Evolutionary conservation across 2,113 vertebrate species (phyloP).

Genomic region (Halichoeres trimaculatus): DNA sequence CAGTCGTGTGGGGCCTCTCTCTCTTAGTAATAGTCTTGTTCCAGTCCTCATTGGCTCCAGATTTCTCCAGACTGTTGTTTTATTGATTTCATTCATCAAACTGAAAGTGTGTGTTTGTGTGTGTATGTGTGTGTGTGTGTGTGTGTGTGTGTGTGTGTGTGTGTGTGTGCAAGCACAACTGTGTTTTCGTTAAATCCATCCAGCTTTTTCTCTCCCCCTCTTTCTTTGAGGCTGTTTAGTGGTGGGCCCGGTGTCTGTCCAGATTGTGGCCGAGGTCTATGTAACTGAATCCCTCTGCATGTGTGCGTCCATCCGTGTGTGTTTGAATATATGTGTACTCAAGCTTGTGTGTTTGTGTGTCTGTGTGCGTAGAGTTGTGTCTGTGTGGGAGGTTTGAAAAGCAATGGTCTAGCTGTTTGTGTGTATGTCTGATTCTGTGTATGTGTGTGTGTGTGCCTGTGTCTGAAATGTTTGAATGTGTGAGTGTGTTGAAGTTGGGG

Average conservation of each 20-base stretch:
- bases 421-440: conserved; percentile 20
- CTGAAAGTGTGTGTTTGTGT: conserved; percentile 38
- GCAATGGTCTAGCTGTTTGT: conserved; percentile 51
- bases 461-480: conserved; percentile 11
- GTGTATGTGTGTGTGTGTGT: conserved; percentile 42
- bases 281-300: conserved; percentile 76
- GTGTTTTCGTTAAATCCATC: conserved; percentile 64
- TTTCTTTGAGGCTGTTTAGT: conserved; percentile 70
- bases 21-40: conserved; percentile 37
- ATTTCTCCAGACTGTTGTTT: conserved; percentile 65
- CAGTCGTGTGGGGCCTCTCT: conserved; percentile 31
- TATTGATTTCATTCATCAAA: conserved; percentile 80
- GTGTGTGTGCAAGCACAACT: conserved; percentile 51
- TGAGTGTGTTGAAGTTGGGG: conserved; percentile 22
- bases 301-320: conserved; percentile 19
- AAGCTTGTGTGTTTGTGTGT: conserved; percentile 24
- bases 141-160: conserved; percentile 51
- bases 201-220: conserved; percentile 41
- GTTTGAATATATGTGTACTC: conserved; percentile 28
- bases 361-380: conserved; percentile 45
- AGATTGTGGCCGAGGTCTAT: conserved; percentile 69
- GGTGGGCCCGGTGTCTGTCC: conserved; percentile 74
- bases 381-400: conserved; percentile 78
- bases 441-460: conserved; percentile 8
- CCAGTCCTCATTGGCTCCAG: conserved; percentile 69